A percentile compares a stretch with the other conserved stretches of the same genome.
phyloP scores from a whole-genome alignment of 2,797 vertebrate genomes.

The Periparus ater region DNA sequence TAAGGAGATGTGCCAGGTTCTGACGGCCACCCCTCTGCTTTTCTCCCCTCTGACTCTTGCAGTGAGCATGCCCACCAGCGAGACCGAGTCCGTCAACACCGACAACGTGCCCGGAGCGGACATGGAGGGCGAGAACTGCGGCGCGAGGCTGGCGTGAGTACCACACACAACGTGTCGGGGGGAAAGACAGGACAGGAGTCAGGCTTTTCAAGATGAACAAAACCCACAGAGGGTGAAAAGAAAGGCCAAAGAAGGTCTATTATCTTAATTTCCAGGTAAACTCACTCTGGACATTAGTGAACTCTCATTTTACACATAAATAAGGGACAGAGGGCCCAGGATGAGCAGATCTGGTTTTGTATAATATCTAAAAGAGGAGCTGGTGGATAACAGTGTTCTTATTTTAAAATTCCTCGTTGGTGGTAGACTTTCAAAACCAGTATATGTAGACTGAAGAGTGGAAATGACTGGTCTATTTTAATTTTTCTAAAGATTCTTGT shows the following conservation, averaged over 20 bases:
- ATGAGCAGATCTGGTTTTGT: not conserved
- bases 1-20: not conserved
- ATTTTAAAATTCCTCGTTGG: not conserved
- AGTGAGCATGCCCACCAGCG: conserved; percentile 99
- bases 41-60: conserved; percentile 57
- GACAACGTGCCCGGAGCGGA: conserved; percentile 93
- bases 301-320: not conserved
- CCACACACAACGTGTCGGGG: not conserved
- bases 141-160: conserved; percentile 95
- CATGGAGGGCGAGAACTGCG: conserved; percentile 95
- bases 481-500: not conserved
- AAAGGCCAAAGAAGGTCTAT: not conserved
- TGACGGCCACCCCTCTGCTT: conserved; percentile 20
- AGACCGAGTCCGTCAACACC: conserved; percentile 98
- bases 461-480: not conserved
- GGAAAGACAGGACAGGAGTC: not conserved
- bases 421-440: not conserved
- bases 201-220: not conserved
- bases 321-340: not conserved
- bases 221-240: not conserved
- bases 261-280: not conserved
- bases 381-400: not conserved
- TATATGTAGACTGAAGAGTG: not conserved
- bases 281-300: not conserved
- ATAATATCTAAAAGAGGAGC: not conserved